Evolutionary conservation across 2,113 vertebrate genomes (phyloP), one percentile per base, ranked within the genome.

Genomic region (Australoheros scitulus): DNA sequence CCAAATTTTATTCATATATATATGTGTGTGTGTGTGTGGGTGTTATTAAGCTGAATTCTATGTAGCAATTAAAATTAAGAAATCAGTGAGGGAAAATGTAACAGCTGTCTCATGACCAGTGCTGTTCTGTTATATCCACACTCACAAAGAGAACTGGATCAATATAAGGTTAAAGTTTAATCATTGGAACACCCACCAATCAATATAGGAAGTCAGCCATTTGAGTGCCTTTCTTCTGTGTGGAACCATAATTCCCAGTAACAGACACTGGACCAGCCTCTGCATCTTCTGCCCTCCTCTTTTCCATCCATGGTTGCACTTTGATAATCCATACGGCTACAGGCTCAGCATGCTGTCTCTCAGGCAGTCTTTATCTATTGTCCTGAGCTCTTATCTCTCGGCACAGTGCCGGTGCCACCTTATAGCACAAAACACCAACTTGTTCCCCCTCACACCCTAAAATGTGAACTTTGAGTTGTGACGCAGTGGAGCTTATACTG

Each of bases 151-250:
- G 84, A 82, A 84, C 76, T 34, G 64, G 87, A 92, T 93, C 87
- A 77, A 91, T 90, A 87, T 13, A 76, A 87, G 92, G 91, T 93
- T 87, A 92, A 83, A 81, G 84, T 89, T 87, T 94, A 94, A 94
- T 92, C 94, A 89, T 70, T 75, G 77, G 65, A 91, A 86, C 91
- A 82, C 81, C 86, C 72, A 76, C 86, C 84, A 91, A 85, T 95
- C 94, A 93, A 94, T 95, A 92, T 55, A 87, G 89, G 86, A 93
- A 93, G 93, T 92, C 89, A 84, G 89, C 80, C 84, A 11, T 93
- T 87, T 88, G 87, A 88, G 87, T 81, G 82, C 41, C 74, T 84
- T 81, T 84, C 41, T 87, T 85, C 77, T 47, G 70, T 65, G 68
- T 43, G 79, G 81, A 90, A 83, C 83, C 92, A 90, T 81, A 85